Base-by-base conservation (phyloP, 2,888 invertebrate species). In the Ochropleura plecta region DNA sequence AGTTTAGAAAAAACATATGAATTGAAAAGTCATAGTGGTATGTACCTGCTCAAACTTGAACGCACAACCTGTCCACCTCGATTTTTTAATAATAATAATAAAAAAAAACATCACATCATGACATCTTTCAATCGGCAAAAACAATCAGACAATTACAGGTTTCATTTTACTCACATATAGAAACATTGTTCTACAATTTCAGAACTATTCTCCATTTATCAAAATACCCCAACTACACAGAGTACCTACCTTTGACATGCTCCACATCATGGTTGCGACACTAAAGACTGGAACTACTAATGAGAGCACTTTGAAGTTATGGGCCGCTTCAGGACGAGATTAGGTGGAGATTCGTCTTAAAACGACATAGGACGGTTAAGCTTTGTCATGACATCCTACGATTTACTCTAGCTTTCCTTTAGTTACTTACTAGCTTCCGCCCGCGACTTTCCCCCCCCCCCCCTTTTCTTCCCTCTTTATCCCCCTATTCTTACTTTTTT, bases 281-380 rank as follows among this genome's bases (percentile, higher is more conserved):
- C 48, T 53, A 20, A 69, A 60, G 40, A 65, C 57, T 9, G 10
- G 57, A 44, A 40, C 57, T 46, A 40, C 68, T 69, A 83, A 75
- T 83, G 71, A 71, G 53, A 59, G 49, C 44, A 71, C 57, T 79
- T 59, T 14, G 57, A 70, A 68, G 65, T 63, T 79, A 74, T 55
- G 57, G 62, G 42, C 59, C 62, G 44, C 18, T 74, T 69, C 60
- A 63, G n/a, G 40, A 53, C 10, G 30, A 69, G 80, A 83, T 83
- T 83, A 72, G 49, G n/a, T 10, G 49, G 6, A 49, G 30, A 8
- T 48, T 48, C 46, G n/a, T 49, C 20, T 53, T 53, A n/a, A 18
- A 57, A 66, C 60, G 53, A 66, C 20, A 12, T 40, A 57, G 42
- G 16, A 30, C 0, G 40, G 9, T 18, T 44, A 30, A 55, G 40